Conservation (phyloP, 2,113 vertebrate genomes). For the Phalacrocorax pelagicus region DNA sequence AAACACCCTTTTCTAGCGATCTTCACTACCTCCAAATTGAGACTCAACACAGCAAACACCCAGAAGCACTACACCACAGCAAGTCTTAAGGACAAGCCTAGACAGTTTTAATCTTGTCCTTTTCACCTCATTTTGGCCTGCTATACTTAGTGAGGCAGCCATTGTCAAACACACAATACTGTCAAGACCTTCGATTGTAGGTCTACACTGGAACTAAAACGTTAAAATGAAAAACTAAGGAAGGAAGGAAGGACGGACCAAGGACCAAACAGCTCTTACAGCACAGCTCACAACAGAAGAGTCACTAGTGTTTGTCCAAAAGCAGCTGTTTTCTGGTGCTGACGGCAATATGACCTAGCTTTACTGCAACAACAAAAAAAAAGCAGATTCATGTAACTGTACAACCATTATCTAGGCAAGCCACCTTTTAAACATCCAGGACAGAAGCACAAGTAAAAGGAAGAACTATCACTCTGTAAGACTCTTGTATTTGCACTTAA, state of each 20-base stretch:
- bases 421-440: neutral
- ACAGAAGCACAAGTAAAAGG: neutral
- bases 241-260: neutral
- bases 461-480: neutral
- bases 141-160: neutral
- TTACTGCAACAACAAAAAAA: neutral
- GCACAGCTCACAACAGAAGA: neutral
- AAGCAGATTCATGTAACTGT: neutral
- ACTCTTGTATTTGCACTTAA: neutral
- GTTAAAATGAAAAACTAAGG: neutral
- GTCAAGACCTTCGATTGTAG: rapidly evolving
- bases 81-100: neutral
- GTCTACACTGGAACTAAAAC: neutral
- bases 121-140: neutral
- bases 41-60: neutral
- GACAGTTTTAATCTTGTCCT: neutral
- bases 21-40: neutral
- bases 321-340: neutral
- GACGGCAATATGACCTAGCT: neutral
- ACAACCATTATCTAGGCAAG: neutral
- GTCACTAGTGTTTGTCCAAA: neutral
- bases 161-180: neutral
- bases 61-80: neutral
- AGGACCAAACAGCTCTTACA: neutral
- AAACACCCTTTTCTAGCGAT: neutral